Evolutionary conservation across 2,797 vertebrate species (phyloP), one percentile per base, ranked within the genome.

Genomic region (Triplophysa bombifrons): DNA sequence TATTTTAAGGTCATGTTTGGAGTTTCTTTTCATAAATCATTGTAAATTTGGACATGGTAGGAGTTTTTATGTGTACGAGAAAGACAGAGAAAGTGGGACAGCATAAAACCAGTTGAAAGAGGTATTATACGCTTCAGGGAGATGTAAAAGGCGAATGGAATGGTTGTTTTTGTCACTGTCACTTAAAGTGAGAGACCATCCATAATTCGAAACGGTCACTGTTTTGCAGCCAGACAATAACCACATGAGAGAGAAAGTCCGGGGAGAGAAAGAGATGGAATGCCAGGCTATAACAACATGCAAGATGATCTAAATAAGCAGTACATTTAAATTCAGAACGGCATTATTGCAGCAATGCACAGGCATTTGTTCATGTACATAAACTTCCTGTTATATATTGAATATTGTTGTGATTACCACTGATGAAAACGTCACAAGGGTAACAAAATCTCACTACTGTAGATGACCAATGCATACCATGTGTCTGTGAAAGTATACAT

Each of bases 171-270:
- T 80, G 77, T 73, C 77, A 48, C 61, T 73, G 70, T 80, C 72
- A 68, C 69, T 78, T 74, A 84, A 81, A 81, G 78, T 81, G 82
- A 80, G 82, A 81, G 48, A 81, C 58, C 69, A 83, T 83, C 64
- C 70, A 83, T 85, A 83, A 85, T 85, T 85, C 80, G 73, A 22
- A 80, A 63, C 20, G 72, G 78, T 74, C 71, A 73, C 38, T 73
- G 56, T 50, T 41, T 67, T 72, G 48, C 41, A 78, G 64, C 46
- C 20, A 34, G 73, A 73, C 68, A 82, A 68, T 51, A 58, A 74
- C 72, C 19, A 3, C 56, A 73, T 68, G 58, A 79, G 68, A 19
- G 34, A 20, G 22, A 72, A 22, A 72, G 25, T 55, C 22, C 25
- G 41, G 34, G 38, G 22, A 14, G 22, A 27, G 13, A 72, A 20